phyloP scores from a whole-genome alignment of 2,113 vertebrate species.

The Psittacara wagleri region DNA sequence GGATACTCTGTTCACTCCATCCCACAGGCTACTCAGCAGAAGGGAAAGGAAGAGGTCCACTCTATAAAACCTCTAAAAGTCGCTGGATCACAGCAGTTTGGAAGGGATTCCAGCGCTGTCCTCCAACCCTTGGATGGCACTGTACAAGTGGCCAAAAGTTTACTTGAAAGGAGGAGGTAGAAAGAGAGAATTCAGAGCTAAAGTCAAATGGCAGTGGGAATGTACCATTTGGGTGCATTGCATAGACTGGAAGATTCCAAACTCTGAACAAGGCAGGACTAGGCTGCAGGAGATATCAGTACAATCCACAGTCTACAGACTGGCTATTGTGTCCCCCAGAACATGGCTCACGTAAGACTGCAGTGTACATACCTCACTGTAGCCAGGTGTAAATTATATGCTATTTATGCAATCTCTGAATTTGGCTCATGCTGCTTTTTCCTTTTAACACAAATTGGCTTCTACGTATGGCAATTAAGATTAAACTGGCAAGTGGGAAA shows the following conservation, averaged over 20 bases:
- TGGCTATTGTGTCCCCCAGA: background rate
- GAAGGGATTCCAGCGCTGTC: background rate
- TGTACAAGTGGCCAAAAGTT: background rate
- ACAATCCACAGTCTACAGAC: background rate
- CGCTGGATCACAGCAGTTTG: background rate
- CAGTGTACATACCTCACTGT: background rate
- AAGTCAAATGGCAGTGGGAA: background rate
- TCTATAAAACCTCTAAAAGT: background rate
- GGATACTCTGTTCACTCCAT: background rate
- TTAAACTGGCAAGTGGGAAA: constrained; percentile 51
- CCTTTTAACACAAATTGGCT: constrained; percentile 16
- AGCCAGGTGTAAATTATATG: background rate
- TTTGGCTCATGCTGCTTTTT: constrained; percentile 10
- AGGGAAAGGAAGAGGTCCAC: background rate
- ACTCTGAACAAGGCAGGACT: background rate
- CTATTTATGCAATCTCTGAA: background rate
- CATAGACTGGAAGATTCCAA: background rate
- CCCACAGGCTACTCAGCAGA: background rate
- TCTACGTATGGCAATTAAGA: constrained; percentile 57
- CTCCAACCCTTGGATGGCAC: background rate
- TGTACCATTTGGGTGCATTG: background rate
- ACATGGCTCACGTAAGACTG: background rate
- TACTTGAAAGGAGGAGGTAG: background rate
- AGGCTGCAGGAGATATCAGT: background rate
- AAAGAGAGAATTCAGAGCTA: background rate